Evolutionary conservation across 2,113 vertebrate species (phyloP).

Genomic region (Callorhinus ursinus): DNA sequence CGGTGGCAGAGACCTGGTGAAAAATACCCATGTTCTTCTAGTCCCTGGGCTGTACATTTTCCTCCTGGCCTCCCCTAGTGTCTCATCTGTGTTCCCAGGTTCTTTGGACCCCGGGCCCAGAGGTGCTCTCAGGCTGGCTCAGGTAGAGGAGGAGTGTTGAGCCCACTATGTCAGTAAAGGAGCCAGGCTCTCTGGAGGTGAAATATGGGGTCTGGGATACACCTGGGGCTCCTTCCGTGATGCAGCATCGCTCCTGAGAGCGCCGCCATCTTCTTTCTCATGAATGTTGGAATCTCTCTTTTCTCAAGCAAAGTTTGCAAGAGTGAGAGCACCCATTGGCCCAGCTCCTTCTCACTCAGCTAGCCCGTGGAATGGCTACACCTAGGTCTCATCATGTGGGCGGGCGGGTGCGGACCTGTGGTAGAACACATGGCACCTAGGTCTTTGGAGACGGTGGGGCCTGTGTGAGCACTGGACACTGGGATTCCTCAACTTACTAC

Average conservation of each 20-base stretch:
- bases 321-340: neutral
- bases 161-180: neutral
- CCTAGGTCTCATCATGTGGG: neutral
- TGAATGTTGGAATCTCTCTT: neutral
- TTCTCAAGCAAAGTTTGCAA: neutral
- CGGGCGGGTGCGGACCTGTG: rapidly evolving
- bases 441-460: neutral
- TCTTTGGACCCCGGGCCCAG: neutral
- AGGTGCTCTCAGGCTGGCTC: neutral
- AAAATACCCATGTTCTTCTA: neutral
- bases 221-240: neutral
- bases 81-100: neutral
- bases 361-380: too few species aligned
- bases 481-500: neutral
- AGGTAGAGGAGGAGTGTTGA: neutral
- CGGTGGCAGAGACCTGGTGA: neutral
- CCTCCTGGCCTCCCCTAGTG: too few species aligned
- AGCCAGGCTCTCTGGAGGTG: neutral
- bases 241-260: rapidly evolving
- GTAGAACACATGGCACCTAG: neutral
- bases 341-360: neutral
- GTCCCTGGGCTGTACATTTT: rapidly evolving
- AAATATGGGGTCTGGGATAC: neutral
- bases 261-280: neutral
- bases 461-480: rapidly evolving